Evolutionary conservation across 2,797 vertebrate species (phyloP).

Genomic region (Malurus leucopterus): DNA sequence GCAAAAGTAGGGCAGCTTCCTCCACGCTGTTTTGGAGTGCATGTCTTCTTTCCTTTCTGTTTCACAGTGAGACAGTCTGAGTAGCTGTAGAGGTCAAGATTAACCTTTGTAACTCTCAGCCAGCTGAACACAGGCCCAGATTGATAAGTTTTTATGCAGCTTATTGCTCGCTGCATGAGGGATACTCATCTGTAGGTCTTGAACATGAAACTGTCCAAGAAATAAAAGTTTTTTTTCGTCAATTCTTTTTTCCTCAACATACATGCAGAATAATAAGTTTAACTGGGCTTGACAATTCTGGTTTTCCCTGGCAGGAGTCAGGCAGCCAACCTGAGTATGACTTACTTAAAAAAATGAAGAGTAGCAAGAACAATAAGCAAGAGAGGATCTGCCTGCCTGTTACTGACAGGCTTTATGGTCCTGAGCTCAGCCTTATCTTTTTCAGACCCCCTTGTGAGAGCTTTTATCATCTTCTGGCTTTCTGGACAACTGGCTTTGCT

Average conservation of each 20-base stretch:
- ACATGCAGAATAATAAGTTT: not conserved
- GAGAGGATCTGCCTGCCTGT: fast-evolving
- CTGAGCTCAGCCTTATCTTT: not conserved
- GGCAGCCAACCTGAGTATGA: not conserved
- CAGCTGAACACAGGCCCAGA: not conserved
- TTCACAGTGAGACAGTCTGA: not conserved
- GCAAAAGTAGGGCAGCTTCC: not conserved
- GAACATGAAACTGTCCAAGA: not conserved
- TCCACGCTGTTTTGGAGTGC: not conserved
- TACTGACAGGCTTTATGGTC: not conserved
- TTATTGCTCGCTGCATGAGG: not conserved
- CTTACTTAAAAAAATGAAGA: not conserved
- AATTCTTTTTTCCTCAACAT: not conserved
- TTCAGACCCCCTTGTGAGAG: not conserved
- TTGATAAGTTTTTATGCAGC: not conserved
- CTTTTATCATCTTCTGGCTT: not conserved
- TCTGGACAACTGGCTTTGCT: not conserved
- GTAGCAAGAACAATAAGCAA: not conserved
- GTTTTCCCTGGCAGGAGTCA: not conserved
- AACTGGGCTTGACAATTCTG: not conserved
- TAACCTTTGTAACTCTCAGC: not conserved
- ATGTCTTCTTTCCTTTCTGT: not conserved
- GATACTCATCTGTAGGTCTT: not conserved
- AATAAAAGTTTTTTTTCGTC: not conserved
- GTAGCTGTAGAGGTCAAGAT: not conserved